Evolutionary conservation across 2,113 vertebrate species (phyloP).

Genomic region (Sminthopsis crassicaudata): DNA sequence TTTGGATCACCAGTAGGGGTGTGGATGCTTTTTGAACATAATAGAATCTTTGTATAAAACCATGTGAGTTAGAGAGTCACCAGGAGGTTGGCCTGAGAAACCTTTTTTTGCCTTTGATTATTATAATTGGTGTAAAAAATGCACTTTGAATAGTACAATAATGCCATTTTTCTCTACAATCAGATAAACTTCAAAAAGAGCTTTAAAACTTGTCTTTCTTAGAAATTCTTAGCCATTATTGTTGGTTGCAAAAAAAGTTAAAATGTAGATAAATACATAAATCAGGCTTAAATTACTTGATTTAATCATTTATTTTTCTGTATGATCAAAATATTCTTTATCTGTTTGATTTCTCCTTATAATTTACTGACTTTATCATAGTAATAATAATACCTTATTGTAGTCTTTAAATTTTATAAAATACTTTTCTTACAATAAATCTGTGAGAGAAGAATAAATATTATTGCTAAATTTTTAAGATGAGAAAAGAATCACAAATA

Average conservation of each 20-base stretch:
- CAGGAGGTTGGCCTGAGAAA: background rate
- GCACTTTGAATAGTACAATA: conserved; percentile 3
- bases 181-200: background rate
- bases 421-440: background rate
- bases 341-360: background rate
- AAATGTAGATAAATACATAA: background rate
- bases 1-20: conserved; percentile 39
- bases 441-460: background rate
- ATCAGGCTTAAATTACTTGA: background rate
- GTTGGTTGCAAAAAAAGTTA: background rate
- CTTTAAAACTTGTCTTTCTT: background rate
- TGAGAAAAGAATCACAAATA: background rate
- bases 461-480: background rate
- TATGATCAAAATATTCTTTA: background rate
- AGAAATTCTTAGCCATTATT: conserved; percentile 29
- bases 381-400: background rate
- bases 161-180: conserved; percentile 46
- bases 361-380: background rate
- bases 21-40: conserved; percentile 38
- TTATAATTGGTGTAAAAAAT: conserved; percentile 37
- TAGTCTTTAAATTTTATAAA: background rate
- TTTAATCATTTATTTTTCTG: background rate
- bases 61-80: conserved; percentile 3
- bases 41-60: conserved; percentile 32
- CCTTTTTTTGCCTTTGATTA: conserved; percentile 8